A percentile compares a stretch with the other conserved stretches of the same genome.
phyloP scores from a whole-genome alignment of 2,797 vertebrate species.

The Esox masquinongy region DNA sequence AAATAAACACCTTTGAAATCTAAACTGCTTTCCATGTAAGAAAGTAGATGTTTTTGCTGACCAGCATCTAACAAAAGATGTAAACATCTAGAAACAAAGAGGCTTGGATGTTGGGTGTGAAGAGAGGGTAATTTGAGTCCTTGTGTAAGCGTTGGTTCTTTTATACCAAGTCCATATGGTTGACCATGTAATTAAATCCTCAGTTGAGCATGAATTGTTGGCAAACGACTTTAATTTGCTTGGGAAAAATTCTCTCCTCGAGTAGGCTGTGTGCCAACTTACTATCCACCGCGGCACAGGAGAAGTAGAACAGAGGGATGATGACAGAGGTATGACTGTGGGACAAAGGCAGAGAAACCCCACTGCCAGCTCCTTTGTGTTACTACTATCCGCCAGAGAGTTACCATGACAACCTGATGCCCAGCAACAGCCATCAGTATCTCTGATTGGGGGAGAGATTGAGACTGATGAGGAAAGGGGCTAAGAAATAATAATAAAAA shows the following conservation, averaged over 20 bases:
- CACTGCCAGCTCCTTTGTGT: conserved; percentile 39
- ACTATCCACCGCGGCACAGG: conserved; percentile 28
- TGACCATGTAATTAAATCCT: conserved; percentile 56
- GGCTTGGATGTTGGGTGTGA: conserved; percentile 23
- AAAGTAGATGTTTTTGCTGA: conserved; percentile 44
- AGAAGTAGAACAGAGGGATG: conserved; percentile 11
- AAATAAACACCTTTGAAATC: not conserved
- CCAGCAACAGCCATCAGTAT: conserved; percentile 27
- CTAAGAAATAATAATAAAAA: not conserved
- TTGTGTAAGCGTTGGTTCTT: conserved; percentile 31
- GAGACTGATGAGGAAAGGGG: not conserved
- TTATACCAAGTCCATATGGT: conserved; percentile 45
- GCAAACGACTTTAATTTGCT: conserved; percentile 52
- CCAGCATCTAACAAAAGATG: conserved; percentile 49
- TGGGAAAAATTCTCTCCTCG: conserved; percentile 39
- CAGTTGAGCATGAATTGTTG: conserved; percentile 41
- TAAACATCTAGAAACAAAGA: conserved; percentile 39
- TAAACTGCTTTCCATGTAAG: not conserved
- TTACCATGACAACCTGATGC: conserved; percentile 70
- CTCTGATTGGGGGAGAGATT: not conserved
- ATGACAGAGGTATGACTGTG: conserved; percentile 8
- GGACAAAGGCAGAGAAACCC: conserved; percentile 19
- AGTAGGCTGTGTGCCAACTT: conserved; percentile 50
- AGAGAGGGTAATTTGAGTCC: conserved; percentile 41
- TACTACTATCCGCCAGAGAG: conserved; percentile 43